Evolutionary conservation across 2,113 vertebrate species (phyloP).

Genomic region (Suncus etruscus): DNA sequence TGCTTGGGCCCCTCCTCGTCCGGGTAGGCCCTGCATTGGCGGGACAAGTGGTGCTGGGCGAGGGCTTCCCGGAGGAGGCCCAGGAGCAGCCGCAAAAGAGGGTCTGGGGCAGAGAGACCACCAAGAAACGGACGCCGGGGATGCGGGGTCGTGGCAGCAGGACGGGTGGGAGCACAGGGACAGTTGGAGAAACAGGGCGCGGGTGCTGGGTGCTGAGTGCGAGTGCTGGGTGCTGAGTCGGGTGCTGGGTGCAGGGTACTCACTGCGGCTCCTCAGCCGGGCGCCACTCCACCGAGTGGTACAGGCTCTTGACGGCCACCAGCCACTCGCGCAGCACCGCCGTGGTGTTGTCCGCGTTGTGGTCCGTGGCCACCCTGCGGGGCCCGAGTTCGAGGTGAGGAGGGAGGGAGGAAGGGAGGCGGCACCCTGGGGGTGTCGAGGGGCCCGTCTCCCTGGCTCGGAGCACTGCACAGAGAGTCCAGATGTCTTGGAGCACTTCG

Average conservation of each 20-base stretch:
- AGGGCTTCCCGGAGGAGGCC: background rate
- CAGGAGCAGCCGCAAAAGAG: background rate
- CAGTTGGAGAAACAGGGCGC: background rate
- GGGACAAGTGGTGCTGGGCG: background rate
- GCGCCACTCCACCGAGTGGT: conserved; percentile 95
- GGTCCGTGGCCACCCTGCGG: conserved; percentile 94
- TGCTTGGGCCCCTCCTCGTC: conserved; percentile 93
- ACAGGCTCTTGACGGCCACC: conserved; percentile 90
- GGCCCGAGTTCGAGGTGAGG: background rate
- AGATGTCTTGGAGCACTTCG: no score
- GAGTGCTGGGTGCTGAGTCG: no score
- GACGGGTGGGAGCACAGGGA: background rate
- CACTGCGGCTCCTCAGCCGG: conserved; percentile 92
- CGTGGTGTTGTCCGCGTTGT: conserved; percentile 94
- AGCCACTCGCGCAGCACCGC: conserved; percentile 93
- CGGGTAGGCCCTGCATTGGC: conserved; percentile 82
- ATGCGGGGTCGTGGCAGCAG: background rate
- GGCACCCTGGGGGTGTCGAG: no score
- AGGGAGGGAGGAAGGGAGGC: no score
- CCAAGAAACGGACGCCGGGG: no score
- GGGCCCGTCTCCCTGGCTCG: no score
- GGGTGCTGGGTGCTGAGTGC: no score
- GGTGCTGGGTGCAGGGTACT: background rate
- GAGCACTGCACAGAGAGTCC: no score
- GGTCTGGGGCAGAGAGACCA: no score